A percentile compares a stretch with the other conserved stretches of the same genome.
These are phyloP conservation scores for Sula dactylatra DNA, from an alignment of 2,113 vertebrate species.

Conservation along the genomic window DNA sequence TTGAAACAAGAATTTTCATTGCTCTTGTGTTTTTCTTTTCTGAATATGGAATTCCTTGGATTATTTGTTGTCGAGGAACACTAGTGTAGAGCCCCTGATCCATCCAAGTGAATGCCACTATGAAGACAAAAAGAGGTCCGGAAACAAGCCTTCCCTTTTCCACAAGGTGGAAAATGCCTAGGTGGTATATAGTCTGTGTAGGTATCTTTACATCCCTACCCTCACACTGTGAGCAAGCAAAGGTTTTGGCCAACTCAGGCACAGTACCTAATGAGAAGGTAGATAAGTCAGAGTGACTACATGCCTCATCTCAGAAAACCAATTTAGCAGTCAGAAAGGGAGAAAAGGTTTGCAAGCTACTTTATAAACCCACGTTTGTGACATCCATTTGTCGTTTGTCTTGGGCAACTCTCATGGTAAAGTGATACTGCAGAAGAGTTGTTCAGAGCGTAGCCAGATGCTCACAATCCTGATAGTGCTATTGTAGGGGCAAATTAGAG, in stretches of 20 bases:
- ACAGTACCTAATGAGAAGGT: neutral
- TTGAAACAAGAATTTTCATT: neutral
- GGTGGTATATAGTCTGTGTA: neutral
- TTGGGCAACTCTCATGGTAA: neutral
- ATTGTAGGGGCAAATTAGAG: neutral
- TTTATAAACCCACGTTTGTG: neutral
- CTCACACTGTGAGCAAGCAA: neutral
- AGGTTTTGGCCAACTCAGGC: neutral
- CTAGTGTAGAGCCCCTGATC: neutral
- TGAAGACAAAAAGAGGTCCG: neutral
- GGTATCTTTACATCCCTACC: neutral
- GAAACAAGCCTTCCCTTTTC: neutral
- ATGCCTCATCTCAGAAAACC: neutral
- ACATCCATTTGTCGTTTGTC: neutral
- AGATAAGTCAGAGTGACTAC: neutral
- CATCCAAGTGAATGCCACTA: neutral
- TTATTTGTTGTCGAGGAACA: neutral
- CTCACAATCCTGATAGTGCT: neutral
- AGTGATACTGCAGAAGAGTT: neutral
- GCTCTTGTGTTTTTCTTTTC: neutral
- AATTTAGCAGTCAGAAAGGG: neutral
- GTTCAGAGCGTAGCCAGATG: neutral
- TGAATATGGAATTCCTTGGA: neutral
- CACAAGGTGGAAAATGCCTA: neutral
- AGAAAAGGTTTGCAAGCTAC: neutral